phyloP scores from a whole-genome alignment of 2,888 invertebrate genomes.

The Timema podura region DNA sequence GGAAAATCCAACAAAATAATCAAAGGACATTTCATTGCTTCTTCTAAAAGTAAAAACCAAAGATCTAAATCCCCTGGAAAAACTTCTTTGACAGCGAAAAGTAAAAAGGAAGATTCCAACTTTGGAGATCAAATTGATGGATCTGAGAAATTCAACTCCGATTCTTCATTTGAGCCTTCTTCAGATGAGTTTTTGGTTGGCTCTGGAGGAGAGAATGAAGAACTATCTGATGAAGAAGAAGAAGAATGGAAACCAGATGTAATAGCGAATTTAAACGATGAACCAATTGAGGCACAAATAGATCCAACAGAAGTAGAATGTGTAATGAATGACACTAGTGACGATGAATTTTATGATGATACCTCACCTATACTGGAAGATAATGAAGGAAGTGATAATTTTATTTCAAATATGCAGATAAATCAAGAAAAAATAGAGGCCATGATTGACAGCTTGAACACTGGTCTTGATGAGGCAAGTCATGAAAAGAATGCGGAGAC shows the following conservation, averaged over 20 bases:
- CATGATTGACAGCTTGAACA: slow-evolving; percentile 2
- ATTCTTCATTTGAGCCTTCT: slow-evolving; percentile 23
- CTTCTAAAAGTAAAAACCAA: too few relatives aligned
- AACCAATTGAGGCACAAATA: slow-evolving; percentile 27
- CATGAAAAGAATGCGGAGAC: neutral
- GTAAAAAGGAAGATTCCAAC: too few relatives aligned
- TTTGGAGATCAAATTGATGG: neutral
- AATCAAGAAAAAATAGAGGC: slow-evolving; percentile 8
- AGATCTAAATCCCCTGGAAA: too few relatives aligned
- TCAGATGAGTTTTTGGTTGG: slow-evolving; percentile 22
- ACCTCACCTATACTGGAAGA: slow-evolving; percentile 10
- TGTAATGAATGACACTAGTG: slow-evolving; percentile 47
- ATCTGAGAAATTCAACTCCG: slow-evolving; percentile 20
- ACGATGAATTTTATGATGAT: slow-evolving; percentile 39
- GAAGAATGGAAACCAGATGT: slow-evolving; percentile 17
- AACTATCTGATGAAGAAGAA: slow-evolving; percentile 26
- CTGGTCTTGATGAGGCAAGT: neutral
- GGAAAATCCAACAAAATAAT: too few relatives aligned
- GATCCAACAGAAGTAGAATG: slow-evolving; percentile 48
- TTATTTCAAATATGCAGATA: neutral
- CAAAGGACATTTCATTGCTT: too few relatives aligned
- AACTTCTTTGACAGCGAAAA: too few relatives aligned
- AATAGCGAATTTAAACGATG: slow-evolving; percentile 11
- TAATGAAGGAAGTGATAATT: slow-evolving; percentile 8
- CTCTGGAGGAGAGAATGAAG: slow-evolving; percentile 27